Conservation (phyloP, 1,140 invertebrate species). For the Diabrotica virgifera region DNA sequence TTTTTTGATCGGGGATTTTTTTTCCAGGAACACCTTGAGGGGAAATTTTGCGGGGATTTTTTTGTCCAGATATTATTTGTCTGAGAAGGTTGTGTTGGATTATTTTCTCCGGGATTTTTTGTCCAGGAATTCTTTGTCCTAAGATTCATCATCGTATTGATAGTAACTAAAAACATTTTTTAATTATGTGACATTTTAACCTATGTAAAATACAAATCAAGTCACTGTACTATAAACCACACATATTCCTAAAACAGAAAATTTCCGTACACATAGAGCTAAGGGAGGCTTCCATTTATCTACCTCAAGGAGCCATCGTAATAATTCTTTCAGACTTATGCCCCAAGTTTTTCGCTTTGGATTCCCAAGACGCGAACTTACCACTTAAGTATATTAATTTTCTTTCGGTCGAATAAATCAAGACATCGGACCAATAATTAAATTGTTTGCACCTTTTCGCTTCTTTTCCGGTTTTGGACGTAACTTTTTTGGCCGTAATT, state of each 20-base stretch:
- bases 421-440: slow-evolving; percentile 13
- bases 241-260: slow-evolving; percentile 1
- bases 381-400: slow-evolving; percentile 21
- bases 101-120: too few relatives aligned
- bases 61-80: too few relatives aligned
- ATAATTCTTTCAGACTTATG: slow-evolving; percentile 17
- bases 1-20: too few relatives aligned
- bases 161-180: too few relatives aligned
- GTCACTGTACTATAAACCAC: slow-evolving; percentile 2
- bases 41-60: too few relatives aligned
- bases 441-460: slow-evolving; percentile 11
- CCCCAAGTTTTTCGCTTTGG: slow-evolving; percentile 13
- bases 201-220: not conserved
- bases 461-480: slow-evolving; percentile 4
- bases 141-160: too few relatives aligned
- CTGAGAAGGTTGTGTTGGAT: too few relatives aligned
- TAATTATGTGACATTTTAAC: not conserved
- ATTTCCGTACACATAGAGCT: not conserved
- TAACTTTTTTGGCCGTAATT: not conserved
- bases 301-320: slow-evolving; percentile 13
- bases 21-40: too few relatives aligned
- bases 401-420: not conserved
- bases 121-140: too few relatives aligned
- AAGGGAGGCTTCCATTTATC: slow-evolving; percentile 7
- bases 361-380: slow-evolving; percentile 3